phyloP scores from a whole-genome alignment of 2,797 vertebrate species.

The Phalanger gymnotis region DNA sequence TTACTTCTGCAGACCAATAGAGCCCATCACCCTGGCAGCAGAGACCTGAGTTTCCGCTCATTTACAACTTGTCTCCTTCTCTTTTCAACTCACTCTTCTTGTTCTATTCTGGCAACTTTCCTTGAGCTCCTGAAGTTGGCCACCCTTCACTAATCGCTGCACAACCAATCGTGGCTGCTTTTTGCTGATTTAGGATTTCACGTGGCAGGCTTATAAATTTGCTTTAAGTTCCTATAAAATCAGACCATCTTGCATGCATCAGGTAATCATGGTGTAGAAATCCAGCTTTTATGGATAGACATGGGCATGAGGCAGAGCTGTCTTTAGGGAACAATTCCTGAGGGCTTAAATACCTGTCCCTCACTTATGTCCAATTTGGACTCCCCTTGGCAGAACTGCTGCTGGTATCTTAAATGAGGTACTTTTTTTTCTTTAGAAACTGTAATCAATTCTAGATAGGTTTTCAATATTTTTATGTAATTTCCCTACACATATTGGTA shows the following conservation, averaged over 20 bases:
- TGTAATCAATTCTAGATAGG: not conserved
- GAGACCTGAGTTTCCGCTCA: constrained; percentile 89
- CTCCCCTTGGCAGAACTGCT: not conserved
- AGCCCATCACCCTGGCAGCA: constrained; percentile 81
- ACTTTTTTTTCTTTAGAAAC: constrained; percentile 53
- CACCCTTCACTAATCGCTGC: constrained; percentile 76
- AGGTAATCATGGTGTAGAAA: constrained; percentile 63
- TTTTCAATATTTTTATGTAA: constrained; percentile 40
- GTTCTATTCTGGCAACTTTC: constrained; percentile 73
- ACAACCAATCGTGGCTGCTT: constrained; percentile 2
- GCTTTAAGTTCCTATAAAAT: constrained; percentile 51
- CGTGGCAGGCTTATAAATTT: constrained; percentile 63
- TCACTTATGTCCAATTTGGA: not conserved
- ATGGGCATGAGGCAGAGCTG: not conserved
- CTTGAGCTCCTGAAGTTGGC: constrained; percentile 76
- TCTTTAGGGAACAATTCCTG: not conserved
- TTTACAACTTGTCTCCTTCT: constrained; percentile 81
- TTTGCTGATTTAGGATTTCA: constrained; percentile 57
- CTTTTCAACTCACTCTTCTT: constrained; percentile 82
- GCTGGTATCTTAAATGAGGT: constrained; percentile 49
- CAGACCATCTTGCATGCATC: constrained; percentile 73
- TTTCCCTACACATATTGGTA: constrained; percentile 29
- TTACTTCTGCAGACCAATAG: constrained; percentile 86
- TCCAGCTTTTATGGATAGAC: constrained; percentile 53
- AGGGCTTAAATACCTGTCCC: not conserved